A percentile compares a stretch with the other conserved stretches of the same genome.
phyloP scores from a whole-genome alignment of 2,888 invertebrate genomes.

The Plutella xylostella region DNA sequence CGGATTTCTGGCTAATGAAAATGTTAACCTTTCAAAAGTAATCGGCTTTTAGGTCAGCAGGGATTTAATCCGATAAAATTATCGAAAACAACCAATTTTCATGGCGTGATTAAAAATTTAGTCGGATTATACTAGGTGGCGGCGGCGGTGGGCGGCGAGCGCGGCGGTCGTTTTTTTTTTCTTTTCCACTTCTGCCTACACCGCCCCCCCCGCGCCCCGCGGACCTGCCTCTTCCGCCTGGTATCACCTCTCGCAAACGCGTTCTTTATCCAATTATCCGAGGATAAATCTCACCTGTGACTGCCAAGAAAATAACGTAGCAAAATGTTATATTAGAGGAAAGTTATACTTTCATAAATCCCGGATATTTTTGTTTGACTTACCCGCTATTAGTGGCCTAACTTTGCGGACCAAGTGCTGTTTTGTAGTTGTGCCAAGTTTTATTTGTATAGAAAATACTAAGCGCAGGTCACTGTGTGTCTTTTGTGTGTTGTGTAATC shows the following conservation, averaged over 20 bases:
- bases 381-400: conserved; percentile 17
- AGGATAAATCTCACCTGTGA: conserved; percentile 70
- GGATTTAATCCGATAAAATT: background rate
- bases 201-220: conserved; percentile 3
- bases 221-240: conserved; percentile 41
- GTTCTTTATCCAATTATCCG: conserved; percentile 70
- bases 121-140: background rate
- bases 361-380: conserved; percentile 41
- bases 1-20: too few species aligned
- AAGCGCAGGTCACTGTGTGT: background rate
- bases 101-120: conserved; percentile 2
- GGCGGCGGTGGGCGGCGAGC: too few species aligned
- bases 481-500: background rate
- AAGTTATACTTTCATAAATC: conserved; percentile 54
- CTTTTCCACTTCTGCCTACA: background rate
- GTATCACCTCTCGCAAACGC: conserved; percentile 63
- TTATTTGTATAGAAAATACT: background rate
- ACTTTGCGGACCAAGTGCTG: too few species aligned
- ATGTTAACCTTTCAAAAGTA: background rate
- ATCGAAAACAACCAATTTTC: background rate
- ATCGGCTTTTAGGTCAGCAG: background rate
- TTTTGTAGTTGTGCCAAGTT: background rate
- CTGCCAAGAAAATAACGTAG: conserved; percentile 56
- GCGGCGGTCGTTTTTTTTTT: background rate
- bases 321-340: conserved; percentile 45